Evolutionary conservation across 2,113 vertebrate genomes (phyloP).

Genomic region (Mobula hypostoma): DNA sequence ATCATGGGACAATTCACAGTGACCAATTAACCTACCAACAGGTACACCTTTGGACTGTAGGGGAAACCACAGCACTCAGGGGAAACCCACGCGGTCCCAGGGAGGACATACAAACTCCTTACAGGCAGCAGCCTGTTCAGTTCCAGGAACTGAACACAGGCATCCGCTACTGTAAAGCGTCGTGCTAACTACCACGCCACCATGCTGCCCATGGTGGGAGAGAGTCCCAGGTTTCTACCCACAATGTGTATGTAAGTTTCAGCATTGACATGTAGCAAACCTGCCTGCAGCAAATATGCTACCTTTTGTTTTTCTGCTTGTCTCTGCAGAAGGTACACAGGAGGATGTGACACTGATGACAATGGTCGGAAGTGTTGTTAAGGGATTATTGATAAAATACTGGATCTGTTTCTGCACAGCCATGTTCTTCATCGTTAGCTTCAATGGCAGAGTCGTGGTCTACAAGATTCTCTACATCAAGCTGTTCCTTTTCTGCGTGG

Average conservation of each 20-base stretch:
- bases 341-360: slow-evolving; percentile 46
- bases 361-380: slow-evolving; percentile 54
- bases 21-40: too few relatives aligned
- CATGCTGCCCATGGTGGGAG: not conserved
- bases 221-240: not conserved
- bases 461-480: slow-evolving; percentile 61
- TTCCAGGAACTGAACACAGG: too few relatives aligned
- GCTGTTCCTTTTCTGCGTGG: slow-evolving; percentile 58
- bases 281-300: not conserved
- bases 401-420: slow-evolving; percentile 64
- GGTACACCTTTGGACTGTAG: too few relatives aligned
- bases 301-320: slow-evolving; percentile 33
- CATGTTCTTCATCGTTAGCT: slow-evolving; percentile 65
- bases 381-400: slow-evolving; percentile 57
- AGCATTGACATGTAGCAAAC: not conserved
- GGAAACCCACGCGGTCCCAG: too few relatives aligned
- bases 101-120: too few relatives aligned
- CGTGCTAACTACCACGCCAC: too few relatives aligned
- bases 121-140: too few relatives aligned
- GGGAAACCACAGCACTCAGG: too few relatives aligned
- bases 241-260: not conserved
- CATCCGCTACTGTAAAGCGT: too few relatives aligned
- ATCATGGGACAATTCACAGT: too few relatives aligned
- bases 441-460: slow-evolving; percentile 55
- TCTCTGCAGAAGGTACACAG: slow-evolving; percentile 49